Base-by-base conservation (phyloP, 1,140 invertebrate species). In the Cyrtorhinus lividipennis region DNA sequence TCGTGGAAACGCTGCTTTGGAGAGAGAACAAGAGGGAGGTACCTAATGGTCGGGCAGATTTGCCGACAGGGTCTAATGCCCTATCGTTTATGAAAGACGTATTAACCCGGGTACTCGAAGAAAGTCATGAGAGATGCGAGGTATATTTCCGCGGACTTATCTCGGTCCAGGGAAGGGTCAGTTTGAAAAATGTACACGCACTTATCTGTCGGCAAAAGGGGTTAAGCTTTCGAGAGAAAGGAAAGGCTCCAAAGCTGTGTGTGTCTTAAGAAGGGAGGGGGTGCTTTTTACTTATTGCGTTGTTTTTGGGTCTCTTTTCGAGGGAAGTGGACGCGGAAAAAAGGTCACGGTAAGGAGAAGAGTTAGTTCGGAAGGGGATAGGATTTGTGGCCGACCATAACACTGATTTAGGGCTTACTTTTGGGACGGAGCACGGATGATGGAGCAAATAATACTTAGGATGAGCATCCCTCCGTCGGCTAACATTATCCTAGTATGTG, bases 141-240 rank as follows among this genome's bases (percentile, higher is more conserved):
- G 48, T 15, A 53, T 53, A 53, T 38, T 8, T 53, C 48, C 48
- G 48, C 48, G 48, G 48, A 20, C 48, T 53, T 53, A 53, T 53
- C 48, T 53, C 48, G 10, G 20, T 5, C 12, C 20, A n/a, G 8
- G 20, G 56, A 58, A 58, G 56, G 56, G 56, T 58, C 56, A 58
- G 12, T 58, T 58, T 58, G 56, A 58, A 58, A 58, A 58, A 58
- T 58, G 56, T 58, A 58, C 56, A 58, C 26, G 56, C 56, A 58
- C 56, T 58, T 58, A 58, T 58, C 56, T 58, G 56, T 58, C 56
- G 56, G 56, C 56, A 58, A 56, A 38, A 53, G 56, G 56, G 56
- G 56, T 58, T 58, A 58, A 58, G 56, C 56, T 38, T 5, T 38
- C 5, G 30, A 8, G 5, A 5, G 30, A 15, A 38, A 5, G 5